Percentiles rank a stretch among this genome's conserved stretches.
These are phyloP conservation scores for Sparus aurata DNA, from an alignment of 2,797 vertebrate species.

Conservation along the genomic window DNA sequence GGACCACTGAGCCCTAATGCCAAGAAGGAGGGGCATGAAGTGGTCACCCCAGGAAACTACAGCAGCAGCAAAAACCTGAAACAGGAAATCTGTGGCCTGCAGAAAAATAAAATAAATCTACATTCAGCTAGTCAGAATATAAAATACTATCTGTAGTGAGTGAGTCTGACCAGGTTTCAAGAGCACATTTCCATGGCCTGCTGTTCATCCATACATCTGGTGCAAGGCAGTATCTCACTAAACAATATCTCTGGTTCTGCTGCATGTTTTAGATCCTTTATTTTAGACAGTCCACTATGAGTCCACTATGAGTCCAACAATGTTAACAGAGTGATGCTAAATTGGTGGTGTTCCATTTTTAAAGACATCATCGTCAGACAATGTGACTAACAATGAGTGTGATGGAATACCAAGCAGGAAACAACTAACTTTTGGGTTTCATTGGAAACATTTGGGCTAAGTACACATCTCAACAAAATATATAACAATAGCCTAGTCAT, in stretches of 20 bases:
- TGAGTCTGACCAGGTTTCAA: background rate
- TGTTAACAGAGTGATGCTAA: background rate
- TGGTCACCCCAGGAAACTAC: slow-evolving; percentile 94
- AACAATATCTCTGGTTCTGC: background rate
- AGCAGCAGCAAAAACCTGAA: slow-evolving; percentile 89
- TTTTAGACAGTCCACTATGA: too few relatives aligned
- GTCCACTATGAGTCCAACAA: too few relatives aligned
- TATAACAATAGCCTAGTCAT: too few relatives aligned
- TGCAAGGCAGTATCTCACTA: too few relatives aligned
- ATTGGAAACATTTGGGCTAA: too few relatives aligned
- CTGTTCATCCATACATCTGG: background rate
- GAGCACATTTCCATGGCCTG: background rate
- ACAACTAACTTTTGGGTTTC: too few relatives aligned
- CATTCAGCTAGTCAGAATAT: background rate
- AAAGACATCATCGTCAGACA: background rate
- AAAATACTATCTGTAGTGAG: background rate
- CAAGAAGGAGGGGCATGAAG: slow-evolving; percentile 89
- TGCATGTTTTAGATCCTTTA: too few relatives aligned
- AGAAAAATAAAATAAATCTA: background rate
- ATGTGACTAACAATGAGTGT: background rate
- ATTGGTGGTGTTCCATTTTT: background rate
- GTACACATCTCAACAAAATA: too few relatives aligned
- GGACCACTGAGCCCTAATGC: slow-evolving; percentile 89
- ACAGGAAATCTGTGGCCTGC: slow-evolving; percentile 91
- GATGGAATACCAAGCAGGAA: too few relatives aligned